These are phyloP conservation scores for Lasiommata megera DNA, from an alignment of 2,888 invertebrate species.

Conservation along the genomic window DNA sequence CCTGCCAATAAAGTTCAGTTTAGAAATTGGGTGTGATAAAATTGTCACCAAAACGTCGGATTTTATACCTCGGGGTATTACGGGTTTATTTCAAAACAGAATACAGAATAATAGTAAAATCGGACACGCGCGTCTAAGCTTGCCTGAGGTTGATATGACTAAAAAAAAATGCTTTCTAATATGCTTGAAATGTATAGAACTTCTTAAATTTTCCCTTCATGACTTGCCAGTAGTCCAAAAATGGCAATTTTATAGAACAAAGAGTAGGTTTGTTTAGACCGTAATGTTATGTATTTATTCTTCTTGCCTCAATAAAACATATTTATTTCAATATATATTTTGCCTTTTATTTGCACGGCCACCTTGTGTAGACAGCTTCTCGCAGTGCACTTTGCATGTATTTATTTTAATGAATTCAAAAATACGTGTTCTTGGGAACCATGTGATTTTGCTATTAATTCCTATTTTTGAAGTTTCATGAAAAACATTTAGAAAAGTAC, in stretches of 20 bases:
- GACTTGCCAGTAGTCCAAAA: slow-evolving; percentile 11
- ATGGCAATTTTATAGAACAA: slow-evolving; percentile 14
- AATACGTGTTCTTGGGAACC: not conserved
- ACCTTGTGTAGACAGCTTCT: slow-evolving; percentile 23
- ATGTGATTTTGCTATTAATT: not conserved
- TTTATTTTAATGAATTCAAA: not conserved
- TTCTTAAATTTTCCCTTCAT: slow-evolving; percentile 18
- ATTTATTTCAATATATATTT: slow-evolving; percentile 43
- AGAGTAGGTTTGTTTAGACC: slow-evolving; percentile 34
- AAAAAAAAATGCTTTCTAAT: slow-evolving; percentile 56
- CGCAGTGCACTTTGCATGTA: slow-evolving; percentile 22
- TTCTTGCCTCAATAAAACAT: slow-evolving; percentile 46
- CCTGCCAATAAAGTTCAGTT: not conserved
- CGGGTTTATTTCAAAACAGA: no score
- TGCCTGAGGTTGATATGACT: slow-evolving; percentile 50
- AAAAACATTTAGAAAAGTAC: not conserved
- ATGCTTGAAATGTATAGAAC: slow-evolving; percentile 1
- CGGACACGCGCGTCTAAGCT: not conserved
- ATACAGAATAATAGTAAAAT: not conserved
- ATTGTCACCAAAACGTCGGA: no score
- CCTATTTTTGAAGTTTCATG: not conserved
- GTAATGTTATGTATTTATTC: slow-evolving; percentile 38
- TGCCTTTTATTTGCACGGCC: slow-evolving; percentile 48
- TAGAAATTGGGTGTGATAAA: not conserved
- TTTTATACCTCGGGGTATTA: no score